These are phyloP conservation scores for Corticium candelabrum DNA, from an alignment of 37 sponge, comb jelly and placozoan genomes.

Conservation along the genomic window DNA sequence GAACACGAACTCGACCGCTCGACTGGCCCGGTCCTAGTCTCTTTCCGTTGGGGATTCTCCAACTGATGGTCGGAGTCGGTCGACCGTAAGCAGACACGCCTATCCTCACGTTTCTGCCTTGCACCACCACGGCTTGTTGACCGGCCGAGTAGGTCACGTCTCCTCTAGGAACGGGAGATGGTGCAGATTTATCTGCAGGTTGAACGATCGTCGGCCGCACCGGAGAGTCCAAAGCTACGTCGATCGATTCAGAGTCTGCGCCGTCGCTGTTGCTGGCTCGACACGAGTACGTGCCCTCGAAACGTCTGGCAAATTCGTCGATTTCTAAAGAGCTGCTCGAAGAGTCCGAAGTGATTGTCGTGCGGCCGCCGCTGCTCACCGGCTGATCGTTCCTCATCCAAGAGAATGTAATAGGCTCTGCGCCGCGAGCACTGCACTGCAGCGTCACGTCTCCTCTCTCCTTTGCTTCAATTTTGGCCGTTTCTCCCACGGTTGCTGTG, in stretches of 20 bases:
- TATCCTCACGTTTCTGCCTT: neutral
- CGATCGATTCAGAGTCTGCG: neutral
- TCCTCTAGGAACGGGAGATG: neutral
- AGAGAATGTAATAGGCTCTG: too few species aligned
- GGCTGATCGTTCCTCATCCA: neutral
- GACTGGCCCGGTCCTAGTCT: neutral
- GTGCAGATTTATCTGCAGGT: neutral
- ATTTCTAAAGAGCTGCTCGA: neutral
- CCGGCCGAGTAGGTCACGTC: neutral
- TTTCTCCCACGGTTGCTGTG: neutral
- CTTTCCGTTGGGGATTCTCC: neutral
- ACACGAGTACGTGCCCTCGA: neutral
- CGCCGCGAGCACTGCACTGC: too few species aligned
- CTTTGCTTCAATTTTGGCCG: too few species aligned
- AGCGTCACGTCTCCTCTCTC: too few species aligned
- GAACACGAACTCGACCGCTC: neutral
- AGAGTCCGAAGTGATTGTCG: too few species aligned
- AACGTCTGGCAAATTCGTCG: neutral
- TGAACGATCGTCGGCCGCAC: neutral
- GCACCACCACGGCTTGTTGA: neutral
- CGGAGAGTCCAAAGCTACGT: neutral
- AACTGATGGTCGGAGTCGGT: neutral
- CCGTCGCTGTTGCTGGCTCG: neutral
- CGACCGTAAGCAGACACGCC: neutral
- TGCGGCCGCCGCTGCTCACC: neutral